Conservation (phyloP, 1,140 invertebrate genomes). For the Drosophila lowei region DNA sequence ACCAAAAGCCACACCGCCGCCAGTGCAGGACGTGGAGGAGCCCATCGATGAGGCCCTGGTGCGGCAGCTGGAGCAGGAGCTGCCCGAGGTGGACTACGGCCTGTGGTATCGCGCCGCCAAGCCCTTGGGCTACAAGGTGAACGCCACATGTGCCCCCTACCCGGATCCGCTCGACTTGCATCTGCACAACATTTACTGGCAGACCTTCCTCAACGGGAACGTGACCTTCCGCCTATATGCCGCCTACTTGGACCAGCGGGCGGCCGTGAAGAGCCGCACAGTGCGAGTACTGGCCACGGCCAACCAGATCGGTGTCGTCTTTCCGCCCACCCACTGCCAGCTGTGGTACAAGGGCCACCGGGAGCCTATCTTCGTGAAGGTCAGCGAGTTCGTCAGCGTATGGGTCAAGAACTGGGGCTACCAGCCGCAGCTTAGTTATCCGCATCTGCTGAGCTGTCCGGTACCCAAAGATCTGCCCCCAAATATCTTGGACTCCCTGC, state of each 20-base stretch:
- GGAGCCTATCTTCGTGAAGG: constrained; percentile 88
- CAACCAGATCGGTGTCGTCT: constrained; percentile 90
- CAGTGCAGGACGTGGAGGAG: constrained; percentile 16
- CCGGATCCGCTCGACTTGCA: constrained; percentile 56
- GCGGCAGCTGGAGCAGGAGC: constrained; percentile 47
- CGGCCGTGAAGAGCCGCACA: constrained; percentile 86
- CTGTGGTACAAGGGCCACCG: constrained; percentile 93
- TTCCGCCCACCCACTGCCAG: constrained; percentile 89
- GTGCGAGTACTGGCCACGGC: constrained; percentile 93
- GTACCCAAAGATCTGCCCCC: constrained; percentile 88
- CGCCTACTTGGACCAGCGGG: constrained; percentile 93
- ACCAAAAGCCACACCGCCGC: constrained; percentile 10
- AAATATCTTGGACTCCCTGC: constrained; percentile 84
- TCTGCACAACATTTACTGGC: constrained; percentile 86
- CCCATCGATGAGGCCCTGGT: constrained; percentile 52
- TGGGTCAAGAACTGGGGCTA: constrained; percentile 96
- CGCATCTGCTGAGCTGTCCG: constrained; percentile 93
- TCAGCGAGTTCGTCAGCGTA: constrained; percentile 93
- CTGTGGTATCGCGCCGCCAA: constrained; percentile 52
- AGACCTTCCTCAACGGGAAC: constrained; percentile 89
- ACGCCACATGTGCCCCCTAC: constrained; percentile 45
- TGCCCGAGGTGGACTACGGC: constrained; percentile 66
- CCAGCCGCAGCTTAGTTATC: constrained; percentile 92
- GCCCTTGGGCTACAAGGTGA: constrained; percentile 28
- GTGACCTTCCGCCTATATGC: constrained; percentile 94